Evolutionary conservation across 2,113 vertebrate genomes (phyloP), one percentile per base, ranked within the genome.

Genomic region (Chaetops frenatus): DNA sequence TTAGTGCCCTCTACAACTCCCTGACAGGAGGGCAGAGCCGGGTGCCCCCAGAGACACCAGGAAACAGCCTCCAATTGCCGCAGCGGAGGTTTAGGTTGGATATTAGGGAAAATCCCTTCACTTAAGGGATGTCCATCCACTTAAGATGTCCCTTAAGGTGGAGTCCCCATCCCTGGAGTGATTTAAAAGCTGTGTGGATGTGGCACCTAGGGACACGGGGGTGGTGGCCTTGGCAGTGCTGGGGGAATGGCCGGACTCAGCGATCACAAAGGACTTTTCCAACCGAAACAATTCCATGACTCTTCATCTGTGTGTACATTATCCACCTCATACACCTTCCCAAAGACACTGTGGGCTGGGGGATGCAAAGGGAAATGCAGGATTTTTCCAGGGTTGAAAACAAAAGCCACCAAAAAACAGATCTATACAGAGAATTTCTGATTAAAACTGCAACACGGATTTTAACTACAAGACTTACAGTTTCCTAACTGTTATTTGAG

Each of bases 201-300:
- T 42, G 70, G 53, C 87, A 47, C 47, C 2, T 16, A 79, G 54
- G 70, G 29, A 82, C 31, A 4, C 0, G n/a, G 45, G 28, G 2
- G 16, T 8, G 54, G 36, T 35, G 45, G 45, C 61, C 45, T 25
- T 10, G 53, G 70, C 45, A 40, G 3, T 1, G 54, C 54, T 69
- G 47, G 54, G 13, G 78, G 47, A 61, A 35, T 1, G 1, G 54
- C 35, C 2, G 21, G 8, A 27, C 47, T 28, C 21, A 0, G 15
- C 4, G 0, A 36, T 8, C 2, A 0, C 9, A 1, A 25, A 77
- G 40, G 35, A 27, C 8, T 77, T 42, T 20, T 16, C 71, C 40
- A 77, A 33, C 7, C 12, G 36, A 33, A 77, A 83, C 71, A 83
- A 44, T 15, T 11, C 56, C 40, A 9, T 14, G 71, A 33, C 48